Base-by-base conservation (phyloP, 2,888 invertebrate genomes). In the Myopa tessellatipennis region DNA sequence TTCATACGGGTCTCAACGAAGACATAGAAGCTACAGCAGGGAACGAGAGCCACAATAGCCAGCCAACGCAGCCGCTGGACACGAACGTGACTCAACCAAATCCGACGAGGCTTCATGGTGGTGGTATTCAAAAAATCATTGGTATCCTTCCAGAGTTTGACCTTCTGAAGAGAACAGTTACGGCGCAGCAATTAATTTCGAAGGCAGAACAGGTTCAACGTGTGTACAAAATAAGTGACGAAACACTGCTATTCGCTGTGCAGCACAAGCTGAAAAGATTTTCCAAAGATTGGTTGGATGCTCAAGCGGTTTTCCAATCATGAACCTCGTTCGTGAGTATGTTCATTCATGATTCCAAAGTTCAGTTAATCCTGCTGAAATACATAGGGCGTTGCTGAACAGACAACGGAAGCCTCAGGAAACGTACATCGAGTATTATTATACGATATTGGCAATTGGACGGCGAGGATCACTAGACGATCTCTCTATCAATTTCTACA, bases 71-170 rank as follows among this genome's bases (percentile, higher is more conserved):
- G 8, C 10, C 52, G 1, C 52, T 52, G 52, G 52, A 52, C 52
- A 52, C 52, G 52, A 52, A 52, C 14, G 52, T 52, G 52, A 52
- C 52, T 52, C 52, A 52, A 52, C 3, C 8, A 12, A 52, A 52
- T 14, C 10, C 52, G 3, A 52, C 52, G 52, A 52, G 52, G 52
- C 52, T 52, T 52, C 52, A 52, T 8, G 52, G 52, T 52, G 14
- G 52, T 52, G 18, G 63, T 7, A 63, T 63, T 6, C 18, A 63
- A n/a, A 16, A 61, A 18, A 26, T 61, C 18, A 26, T 26, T 4
- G 61, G 63, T 7, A 26, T 63, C 14, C 34, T 55, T 6, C 70
- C 70, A 12, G 70, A 70, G 4, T 50, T 70, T 12, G 70, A 70
- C 52, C 70, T 52, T 12, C 14, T 70, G 50, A 70, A 52, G n/a